Conservation (phyloP, 2,888 invertebrate species). For the Eugnorisma glareosa region DNA sequence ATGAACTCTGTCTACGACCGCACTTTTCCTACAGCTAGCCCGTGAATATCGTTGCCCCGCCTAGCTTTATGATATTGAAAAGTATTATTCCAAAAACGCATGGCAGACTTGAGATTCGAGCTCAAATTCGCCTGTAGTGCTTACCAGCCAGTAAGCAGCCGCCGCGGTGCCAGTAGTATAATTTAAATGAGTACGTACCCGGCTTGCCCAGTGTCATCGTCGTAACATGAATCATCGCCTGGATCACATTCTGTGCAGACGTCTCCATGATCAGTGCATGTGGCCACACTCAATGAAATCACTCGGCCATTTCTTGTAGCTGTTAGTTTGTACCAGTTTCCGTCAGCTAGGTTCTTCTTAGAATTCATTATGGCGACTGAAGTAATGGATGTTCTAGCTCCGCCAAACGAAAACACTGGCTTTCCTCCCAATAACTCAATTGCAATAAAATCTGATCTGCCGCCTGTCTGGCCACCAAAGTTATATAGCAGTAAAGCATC, state of each 20-base stretch:
- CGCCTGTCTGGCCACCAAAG: constrained; percentile 96
- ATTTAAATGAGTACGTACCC: constrained; percentile 92
- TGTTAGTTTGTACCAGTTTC: constrained; percentile 97
- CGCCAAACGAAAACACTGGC: constrained; percentile 97
- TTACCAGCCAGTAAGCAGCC: too few species aligned
- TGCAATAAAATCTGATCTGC: constrained; percentile 97
- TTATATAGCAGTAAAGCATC: constrained; percentile 97
- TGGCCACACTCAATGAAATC: constrained; percentile 95
- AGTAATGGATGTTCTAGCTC: constrained; percentile 96
- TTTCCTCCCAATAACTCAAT: constrained; percentile 96
- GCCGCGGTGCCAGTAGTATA: too few species aligned
- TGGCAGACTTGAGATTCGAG: not conserved
- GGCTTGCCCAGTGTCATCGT: constrained; percentile 96
- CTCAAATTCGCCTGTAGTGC: not conserved
- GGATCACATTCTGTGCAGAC: constrained; percentile 96
- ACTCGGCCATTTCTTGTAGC: constrained; percentile 97
- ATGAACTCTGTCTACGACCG: not conserved
- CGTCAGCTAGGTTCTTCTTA: constrained; percentile 94
- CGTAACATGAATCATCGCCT: constrained; percentile 95
- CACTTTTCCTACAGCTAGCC: not conserved
- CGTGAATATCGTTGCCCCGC: not conserved
- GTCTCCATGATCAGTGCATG: constrained; percentile 96
- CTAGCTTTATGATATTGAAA: not conserved
- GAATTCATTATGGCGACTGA: constrained; percentile 93
- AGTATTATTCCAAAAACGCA: not conserved